Base-by-base conservation (phyloP, 2,113 vertebrate genomes). In the Dendrocopos noguchii region DNA sequence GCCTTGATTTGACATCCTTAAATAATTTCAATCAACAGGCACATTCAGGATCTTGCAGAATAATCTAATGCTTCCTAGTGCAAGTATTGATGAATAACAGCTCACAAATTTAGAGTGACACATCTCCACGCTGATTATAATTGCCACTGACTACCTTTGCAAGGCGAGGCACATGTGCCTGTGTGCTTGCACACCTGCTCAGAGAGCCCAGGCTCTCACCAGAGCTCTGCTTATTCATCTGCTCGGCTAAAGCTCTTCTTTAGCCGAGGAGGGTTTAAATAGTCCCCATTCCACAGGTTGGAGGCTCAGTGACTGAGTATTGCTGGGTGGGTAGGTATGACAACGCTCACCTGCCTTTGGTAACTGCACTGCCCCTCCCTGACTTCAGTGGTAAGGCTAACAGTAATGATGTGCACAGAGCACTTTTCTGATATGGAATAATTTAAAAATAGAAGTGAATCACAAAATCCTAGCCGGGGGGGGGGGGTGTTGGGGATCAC, bases 11-110 rank as follows among this genome's bases (percentile, higher is more conserved):
- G 72, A 55, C 36, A 50, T 42, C 52, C 65, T 77, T 76, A 92
- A 77, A 63, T 27, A 77, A 47, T 82, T 95, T 89, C 84, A 96
- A 94, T 96, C 92, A 88, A 73, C 56, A 74, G 36, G 64, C 93
- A 80, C 68, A 80, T 89, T 87, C 67, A 83, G 56, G 31, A 67
- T 52, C n/a, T 74, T 80, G 61, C 29, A 81, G 67, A 67, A 60
- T 29, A 72, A 88, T 61, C n/a, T 31, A 52, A 55, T 56, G 64
- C n/a, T 87, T 93, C 79, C 81, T n/a, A 28, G 31, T 63, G 44
- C 53, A 85, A 89, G 64, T 60, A 77, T 59, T 74, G 89, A 80
- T 87, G 92, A 44, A 57, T 17, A 91, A 44, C 52, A 85, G 56
- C 93, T 96, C 60, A 52, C 65, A 87, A 53, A 91, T 82, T 27